phyloP scores from a whole-genome alignment of 2,113 vertebrate genomes.

The Brachyhypopomus gauderio region DNA sequence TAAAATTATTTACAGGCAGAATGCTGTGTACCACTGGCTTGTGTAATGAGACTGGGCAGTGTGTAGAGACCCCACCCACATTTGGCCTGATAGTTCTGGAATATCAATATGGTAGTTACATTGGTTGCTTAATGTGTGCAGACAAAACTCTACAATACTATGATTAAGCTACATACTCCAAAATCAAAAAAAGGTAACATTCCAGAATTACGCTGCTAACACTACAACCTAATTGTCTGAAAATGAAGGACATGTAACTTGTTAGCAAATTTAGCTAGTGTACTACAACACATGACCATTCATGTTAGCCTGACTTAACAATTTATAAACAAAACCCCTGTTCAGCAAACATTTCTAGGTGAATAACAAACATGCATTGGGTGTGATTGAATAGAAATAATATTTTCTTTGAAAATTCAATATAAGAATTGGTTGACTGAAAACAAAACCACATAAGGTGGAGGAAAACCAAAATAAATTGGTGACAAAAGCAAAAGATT shows the following conservation, averaged over 20 bases:
- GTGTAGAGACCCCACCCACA: conserved; percentile 30
- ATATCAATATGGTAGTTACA: not conserved
- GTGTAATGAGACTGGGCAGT: conserved; percentile 75
- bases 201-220: not conserved
- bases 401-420: not conserved
- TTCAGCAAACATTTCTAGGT: not conserved
- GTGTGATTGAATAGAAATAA: not conserved
- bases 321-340: not conserved
- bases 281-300: not conserved
- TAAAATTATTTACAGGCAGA: conserved; percentile 87
- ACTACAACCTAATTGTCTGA: not conserved
- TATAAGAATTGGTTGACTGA: conserved; percentile 3
- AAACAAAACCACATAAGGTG: not conserved
- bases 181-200: not conserved
- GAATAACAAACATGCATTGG: conserved; percentile 4
- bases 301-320: not conserved
- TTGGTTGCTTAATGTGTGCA: conserved; percentile 42
- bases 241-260: not conserved
- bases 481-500: not conserved
- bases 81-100: not conserved
- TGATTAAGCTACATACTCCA: conserved; percentile 66
- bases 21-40: conserved; percentile 80
- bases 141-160: conserved; percentile 59
- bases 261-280: not conserved
- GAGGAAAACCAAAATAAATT: not conserved